Conservation (phyloP, 2,797 vertebrate genomes). For the Thamnophis elegans region DNA sequence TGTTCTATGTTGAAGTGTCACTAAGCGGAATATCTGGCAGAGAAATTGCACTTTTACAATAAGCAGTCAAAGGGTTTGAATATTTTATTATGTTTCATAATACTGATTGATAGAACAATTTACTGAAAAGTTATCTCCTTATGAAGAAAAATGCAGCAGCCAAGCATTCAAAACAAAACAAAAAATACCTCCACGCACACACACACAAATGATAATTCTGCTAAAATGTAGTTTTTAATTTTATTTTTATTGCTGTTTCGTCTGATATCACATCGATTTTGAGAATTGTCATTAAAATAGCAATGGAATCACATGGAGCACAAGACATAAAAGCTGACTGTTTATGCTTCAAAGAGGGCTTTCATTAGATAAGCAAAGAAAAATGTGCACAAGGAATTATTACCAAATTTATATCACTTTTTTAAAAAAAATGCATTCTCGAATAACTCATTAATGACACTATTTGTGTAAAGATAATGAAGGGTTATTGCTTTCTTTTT, state of each 20-base stretch:
- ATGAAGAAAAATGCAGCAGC: slow-evolving; percentile 8
- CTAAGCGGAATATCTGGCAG: not conserved
- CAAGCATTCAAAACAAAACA: slow-evolving; percentile 30
- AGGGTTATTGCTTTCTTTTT: slow-evolving; percentile 7
- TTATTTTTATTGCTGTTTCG: slow-evolving; percentile 31
- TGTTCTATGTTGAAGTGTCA: not conserved
- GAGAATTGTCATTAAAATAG: slow-evolving; percentile 38
- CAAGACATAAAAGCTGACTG: slow-evolving; percentile 54
- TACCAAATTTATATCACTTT: slow-evolving; percentile 57
- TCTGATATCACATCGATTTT: slow-evolving; percentile 51
- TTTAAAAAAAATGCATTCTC: slow-evolving; percentile 45
- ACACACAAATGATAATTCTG: slow-evolving; percentile 36
- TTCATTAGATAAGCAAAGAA: slow-evolving; percentile 64
- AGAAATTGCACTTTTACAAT: not conserved
- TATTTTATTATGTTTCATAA: not conserved
- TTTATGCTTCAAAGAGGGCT: slow-evolving; percentile 50
- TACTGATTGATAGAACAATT: not conserved
- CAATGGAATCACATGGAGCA: slow-evolving; percentile 45
- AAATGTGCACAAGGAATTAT: slow-evolving; percentile 58
- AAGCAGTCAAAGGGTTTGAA: not conserved
- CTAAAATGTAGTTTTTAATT: slow-evolving; percentile 27
- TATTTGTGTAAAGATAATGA: slow-evolving; percentile 57
- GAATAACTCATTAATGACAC: slow-evolving; percentile 56
- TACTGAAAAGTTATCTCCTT: not conserved
- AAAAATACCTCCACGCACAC: not conserved